Evolutionary conservation across 2,888 invertebrate genomes (phyloP).

Genomic region (Gari tellinella): DNA sequence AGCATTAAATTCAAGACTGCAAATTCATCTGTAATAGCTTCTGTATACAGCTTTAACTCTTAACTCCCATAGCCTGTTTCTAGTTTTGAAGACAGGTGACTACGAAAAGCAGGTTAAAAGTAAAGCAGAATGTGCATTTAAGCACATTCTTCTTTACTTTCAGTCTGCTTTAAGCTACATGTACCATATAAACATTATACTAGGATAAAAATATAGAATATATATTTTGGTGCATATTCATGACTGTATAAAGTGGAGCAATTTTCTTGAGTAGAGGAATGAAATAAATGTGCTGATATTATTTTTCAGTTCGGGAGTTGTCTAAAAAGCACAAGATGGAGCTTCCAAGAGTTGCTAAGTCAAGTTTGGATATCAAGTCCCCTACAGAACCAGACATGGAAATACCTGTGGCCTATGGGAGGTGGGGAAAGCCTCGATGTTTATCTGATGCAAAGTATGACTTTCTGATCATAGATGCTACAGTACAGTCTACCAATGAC

Average conservation of each 20-base stretch:
- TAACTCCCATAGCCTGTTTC: too few species aligned
- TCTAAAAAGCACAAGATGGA: conserved; percentile 42
- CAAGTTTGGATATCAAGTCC: neutral
- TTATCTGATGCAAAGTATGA: conserved; percentile 79
- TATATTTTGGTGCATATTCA: too few species aligned
- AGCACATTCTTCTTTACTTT: too few species aligned
- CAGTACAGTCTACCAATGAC: conserved; percentile 71
- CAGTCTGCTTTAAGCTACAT: too few species aligned
- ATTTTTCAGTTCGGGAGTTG: conserved; percentile 42
- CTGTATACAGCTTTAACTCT: neutral
- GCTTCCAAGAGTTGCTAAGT: conserved; percentile 25
- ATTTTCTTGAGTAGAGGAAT: neutral
- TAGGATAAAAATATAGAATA: too few species aligned
- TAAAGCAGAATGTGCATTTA: too few species aligned
- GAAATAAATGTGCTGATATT: neutral
- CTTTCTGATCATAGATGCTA: conserved; percentile 77
- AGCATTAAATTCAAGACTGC: too few species aligned
- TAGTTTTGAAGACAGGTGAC: too few species aligned
- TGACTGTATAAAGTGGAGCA: too few species aligned
- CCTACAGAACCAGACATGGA: conserved; percentile 20
- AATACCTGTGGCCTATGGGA: conserved; percentile 73
- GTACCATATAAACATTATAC: too few species aligned
- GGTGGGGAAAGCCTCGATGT: conserved; percentile 78
- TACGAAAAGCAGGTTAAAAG: too few species aligned
- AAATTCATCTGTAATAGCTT: neutral